phyloP scores from a whole-genome alignment of 2,888 invertebrate genomes.

The Capitulum mitella region DNA sequence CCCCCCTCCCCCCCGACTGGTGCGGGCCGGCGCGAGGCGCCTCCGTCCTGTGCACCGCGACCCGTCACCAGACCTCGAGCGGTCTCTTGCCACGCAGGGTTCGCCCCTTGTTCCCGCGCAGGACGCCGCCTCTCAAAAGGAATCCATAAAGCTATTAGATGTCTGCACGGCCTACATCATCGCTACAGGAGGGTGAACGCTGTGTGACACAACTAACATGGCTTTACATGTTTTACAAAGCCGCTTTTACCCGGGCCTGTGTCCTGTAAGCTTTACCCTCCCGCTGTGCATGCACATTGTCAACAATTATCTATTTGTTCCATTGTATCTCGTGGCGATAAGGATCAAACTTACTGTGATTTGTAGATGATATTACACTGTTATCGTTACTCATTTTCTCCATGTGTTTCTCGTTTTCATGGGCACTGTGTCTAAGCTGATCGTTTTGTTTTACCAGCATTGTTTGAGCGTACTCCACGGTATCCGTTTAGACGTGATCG shows the following conservation, averaged over 20 bases:
- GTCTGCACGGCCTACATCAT: neutral
- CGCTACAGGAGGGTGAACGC: neutral
- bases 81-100: neutral
- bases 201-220: neutral
- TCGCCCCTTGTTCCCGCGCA: neutral
- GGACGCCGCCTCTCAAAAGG: neutral
- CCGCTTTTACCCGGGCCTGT: slow-evolving; percentile 5
- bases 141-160: slow-evolving; percentile 22
- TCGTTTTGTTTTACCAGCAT: neutral
- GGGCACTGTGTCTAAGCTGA: slow-evolving; percentile 14
- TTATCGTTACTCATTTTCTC: slow-evolving; percentile 18
- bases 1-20: neutral
- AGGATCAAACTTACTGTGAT: slow-evolving; percentile 25
- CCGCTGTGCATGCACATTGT: slow-evolving; percentile 20
- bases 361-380: slow-evolving; percentile 22
- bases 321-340: slow-evolving; percentile 22
- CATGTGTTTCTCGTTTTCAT: slow-evolving; percentile 15
- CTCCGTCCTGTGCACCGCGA: neutral
- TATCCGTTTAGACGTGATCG: neutral
- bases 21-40: no score
- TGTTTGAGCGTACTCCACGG: neutral
- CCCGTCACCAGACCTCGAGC: neutral
- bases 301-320: slow-evolving; percentile 19
- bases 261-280: neutral
- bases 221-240: slow-evolving; percentile 23